Base-by-base conservation (phyloP, 2,113 vertebrate species). In the Dipodomys spectabilis region DNA sequence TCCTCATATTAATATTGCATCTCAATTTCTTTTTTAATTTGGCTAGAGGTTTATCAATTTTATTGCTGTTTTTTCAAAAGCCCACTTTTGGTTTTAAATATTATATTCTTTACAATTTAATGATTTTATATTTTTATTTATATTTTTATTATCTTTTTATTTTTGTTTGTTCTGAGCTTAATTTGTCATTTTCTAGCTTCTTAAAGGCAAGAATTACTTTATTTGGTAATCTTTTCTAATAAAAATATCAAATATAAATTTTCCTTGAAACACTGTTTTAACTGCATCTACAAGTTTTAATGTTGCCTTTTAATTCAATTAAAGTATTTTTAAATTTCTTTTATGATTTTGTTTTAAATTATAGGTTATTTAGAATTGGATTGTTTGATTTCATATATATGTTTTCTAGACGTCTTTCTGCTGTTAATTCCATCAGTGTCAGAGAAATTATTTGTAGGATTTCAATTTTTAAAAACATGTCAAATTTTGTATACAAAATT, bases 351-450 rank as follows among this genome's bases (percentile, higher is more conserved):
- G 13, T 74, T 94, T 86, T 92, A 69, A 89, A n/a, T 12, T 5
- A 45, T 65, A 2, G 22, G 3, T n/a, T 86, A 71, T 71, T 69
- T 91, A 77, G 45, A 82, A 78, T 10, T 28, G 2, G 15, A 5
- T 77, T 89, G 6, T 62, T 93, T 82, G n/a, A 77, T 89, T 92
- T 93, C 80, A 69, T 71, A 89, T 57, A 89, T 90, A 19, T 12
- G 22, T 79, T 77, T 81, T 88, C 28, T 49, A 62, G 64, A 62
- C 28, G 81, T 67, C 28, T 92, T 82, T 80, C n/a, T 91, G 13
- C 15, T 82, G 22, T 4, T 91, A 90, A 80, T 85, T 73, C 44
- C 2, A 20, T 90, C 67, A 49, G 7, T 91, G 39, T 39, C 72
- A 88, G 65, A 91, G 18, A 28, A n/a, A 1, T 5, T 85, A 78